Percentiles rank a stretch among this genome's conserved stretches.
phyloP scores from a whole-genome alignment of 1,140 invertebrate genomes.

The Sminthurinus signatus region DNA sequence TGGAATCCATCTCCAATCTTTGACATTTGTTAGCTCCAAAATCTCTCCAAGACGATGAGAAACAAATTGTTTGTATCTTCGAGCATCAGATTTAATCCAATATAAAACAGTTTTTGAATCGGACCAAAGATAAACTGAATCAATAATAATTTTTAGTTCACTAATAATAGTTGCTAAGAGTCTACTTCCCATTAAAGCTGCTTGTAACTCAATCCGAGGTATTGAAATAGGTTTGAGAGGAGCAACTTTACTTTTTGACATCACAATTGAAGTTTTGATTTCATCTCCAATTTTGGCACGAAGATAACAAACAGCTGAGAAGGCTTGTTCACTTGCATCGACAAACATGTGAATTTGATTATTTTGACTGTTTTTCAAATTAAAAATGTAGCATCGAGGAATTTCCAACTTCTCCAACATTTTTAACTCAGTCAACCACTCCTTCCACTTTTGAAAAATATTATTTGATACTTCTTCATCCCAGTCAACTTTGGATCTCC shows the following conservation, averaged over 20 bases:
- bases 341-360: conserved; percentile 26
- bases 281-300: background rate
- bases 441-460: background rate
- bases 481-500: conserved; percentile 16
- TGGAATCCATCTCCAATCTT: conserved; percentile 33
- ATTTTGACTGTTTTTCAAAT: background rate
- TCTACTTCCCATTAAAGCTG: conserved; percentile 43
- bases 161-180: conserved; percentile 30
- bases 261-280: background rate
- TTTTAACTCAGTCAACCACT: conserved; percentile 3
- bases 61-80: conserved; percentile 28
- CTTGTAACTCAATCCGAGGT: conserved; percentile 47
- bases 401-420: background rate
- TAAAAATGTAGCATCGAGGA: background rate
- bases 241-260: conserved; percentile 30
- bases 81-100: conserved; percentile 19
- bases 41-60: conserved; percentile 34
- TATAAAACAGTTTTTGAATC: conserved; percentile 28
- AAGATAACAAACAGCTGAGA: conserved; percentile 18
- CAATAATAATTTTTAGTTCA: conserved; percentile 9
- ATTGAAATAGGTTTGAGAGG: conserved; percentile 31
- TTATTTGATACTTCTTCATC: conserved; percentile 4
- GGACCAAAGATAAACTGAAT: conserved; percentile 10
- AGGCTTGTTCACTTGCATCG: conserved; percentile 25
- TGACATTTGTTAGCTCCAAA: conserved; percentile 21